These are phyloP conservation scores for Thamnophis sirtalis DNA, from an alignment of 2,113 vertebrate species.

Conservation along the genomic window DNA sequence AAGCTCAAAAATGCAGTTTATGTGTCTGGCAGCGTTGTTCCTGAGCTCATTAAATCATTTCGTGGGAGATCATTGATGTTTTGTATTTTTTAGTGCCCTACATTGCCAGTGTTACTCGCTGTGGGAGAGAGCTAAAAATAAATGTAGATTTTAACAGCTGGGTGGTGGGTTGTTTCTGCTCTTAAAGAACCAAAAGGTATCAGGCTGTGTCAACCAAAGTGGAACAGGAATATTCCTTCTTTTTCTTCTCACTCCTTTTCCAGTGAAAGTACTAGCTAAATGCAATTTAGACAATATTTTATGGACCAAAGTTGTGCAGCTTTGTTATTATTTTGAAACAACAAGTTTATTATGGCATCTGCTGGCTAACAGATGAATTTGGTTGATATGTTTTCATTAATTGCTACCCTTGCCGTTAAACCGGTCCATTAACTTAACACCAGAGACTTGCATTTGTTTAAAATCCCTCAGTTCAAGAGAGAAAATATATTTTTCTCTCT, in stretches of 20 bases:
- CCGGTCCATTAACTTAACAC: not conserved
- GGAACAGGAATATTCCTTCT: not conserved
- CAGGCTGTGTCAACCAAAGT: not conserved
- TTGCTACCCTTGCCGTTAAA: not conserved
- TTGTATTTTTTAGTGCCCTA: slow-evolving; percentile 46
- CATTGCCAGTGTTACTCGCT: slow-evolving; percentile 46
- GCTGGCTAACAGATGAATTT: not conserved
- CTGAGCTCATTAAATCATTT: slow-evolving; percentile 48
- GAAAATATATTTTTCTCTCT: no score
- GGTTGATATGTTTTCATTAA: not conserved
- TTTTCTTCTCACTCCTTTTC: not conserved
- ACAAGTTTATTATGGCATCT: not conserved
- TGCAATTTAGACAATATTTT: not conserved
- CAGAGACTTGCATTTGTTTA: not conserved
- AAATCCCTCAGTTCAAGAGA: not conserved
- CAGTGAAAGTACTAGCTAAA: not conserved
- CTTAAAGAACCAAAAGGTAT: not conserved
- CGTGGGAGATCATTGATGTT: slow-evolving; percentile 43
- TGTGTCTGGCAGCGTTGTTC: slow-evolving; percentile 34
- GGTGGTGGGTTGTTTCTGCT: not conserved
- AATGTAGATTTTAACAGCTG: slow-evolving; percentile 26
- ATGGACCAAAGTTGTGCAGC: not conserved
- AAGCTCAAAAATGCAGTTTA: slow-evolving; percentile 36
- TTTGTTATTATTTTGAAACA: not conserved
- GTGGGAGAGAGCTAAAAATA: slow-evolving; percentile 52